phyloP scores from a whole-genome alignment of 1,140 invertebrate species.

The Bombus picipes region DNA sequence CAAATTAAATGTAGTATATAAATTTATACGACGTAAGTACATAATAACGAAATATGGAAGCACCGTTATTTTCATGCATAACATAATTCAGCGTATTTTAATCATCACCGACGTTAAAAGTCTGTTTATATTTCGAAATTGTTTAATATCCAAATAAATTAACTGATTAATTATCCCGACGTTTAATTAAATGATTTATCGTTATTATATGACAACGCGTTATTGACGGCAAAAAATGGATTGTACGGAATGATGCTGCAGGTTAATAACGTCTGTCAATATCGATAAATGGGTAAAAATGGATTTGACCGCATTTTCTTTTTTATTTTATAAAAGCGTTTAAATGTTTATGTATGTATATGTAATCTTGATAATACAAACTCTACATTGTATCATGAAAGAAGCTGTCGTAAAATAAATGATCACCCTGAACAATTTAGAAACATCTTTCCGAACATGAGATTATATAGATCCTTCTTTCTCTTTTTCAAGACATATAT shows the following conservation, averaged over 20 bases:
- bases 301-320: background rate
- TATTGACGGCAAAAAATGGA: background rate
- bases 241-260: background rate
- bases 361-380: background rate
- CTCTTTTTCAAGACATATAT: too few relatives aligned
- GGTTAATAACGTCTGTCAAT: background rate
- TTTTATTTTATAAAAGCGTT: background rate
- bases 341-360: background rate
- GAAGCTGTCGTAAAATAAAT: background rate
- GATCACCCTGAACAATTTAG: background rate
- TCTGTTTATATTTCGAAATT: conserved; percentile 4
- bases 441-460: too few relatives aligned
- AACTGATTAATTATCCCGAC: background rate
- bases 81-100: conserved; percentile 1
- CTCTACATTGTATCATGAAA: background rate
- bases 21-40: too few relatives aligned
- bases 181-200: conserved; percentile 13
- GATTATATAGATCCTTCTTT: background rate
- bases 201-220: background rate
- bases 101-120: background rate
- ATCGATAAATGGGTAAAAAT: too few relatives aligned
- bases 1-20: background rate
- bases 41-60: background rate
- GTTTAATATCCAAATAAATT: background rate
- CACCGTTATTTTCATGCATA: background rate